Conservation (phyloP, 2,797 vertebrate species). For the Tokudaia muenninki region DNA sequence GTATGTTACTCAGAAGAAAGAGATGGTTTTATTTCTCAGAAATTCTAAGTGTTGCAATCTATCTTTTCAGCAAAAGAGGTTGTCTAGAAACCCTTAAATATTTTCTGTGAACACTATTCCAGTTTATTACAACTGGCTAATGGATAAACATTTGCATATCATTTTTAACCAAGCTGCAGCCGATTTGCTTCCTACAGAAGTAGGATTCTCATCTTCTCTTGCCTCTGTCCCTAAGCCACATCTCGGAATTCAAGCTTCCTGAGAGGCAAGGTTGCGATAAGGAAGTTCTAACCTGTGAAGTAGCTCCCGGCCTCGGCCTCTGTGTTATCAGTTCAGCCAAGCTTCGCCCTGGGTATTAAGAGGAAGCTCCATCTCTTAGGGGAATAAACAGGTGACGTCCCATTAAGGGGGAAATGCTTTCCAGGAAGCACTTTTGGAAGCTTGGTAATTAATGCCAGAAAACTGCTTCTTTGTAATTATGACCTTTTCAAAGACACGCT, state of each 20-base stretch:
- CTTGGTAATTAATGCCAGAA: conserved; percentile 59
- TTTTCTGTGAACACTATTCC: background rate
- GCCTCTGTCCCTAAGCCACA: background rate
- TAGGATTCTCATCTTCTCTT: background rate
- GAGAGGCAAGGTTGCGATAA: background rate
- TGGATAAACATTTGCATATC: conserved; percentile 10
- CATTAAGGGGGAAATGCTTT: background rate
- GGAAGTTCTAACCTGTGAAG: conserved; percentile 7
- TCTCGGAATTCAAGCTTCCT: background rate
- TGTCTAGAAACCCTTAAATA: background rate
- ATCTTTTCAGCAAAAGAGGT: background rate
- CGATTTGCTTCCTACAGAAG: conserved; percentile 22
- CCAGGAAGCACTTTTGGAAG: conserved; percentile 62
- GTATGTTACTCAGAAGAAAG: background rate
- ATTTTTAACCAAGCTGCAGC: conserved; percentile 36
- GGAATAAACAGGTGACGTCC: conserved; percentile 36
- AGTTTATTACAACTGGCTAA: conserved; percentile 2
- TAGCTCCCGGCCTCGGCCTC: background rate
- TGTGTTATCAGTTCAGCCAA: background rate
- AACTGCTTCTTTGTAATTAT: conserved; percentile 30
- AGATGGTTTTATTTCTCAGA: conserved; percentile 33
- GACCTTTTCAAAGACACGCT: conserved; percentile 46
- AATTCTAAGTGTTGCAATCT: conserved; percentile 38
- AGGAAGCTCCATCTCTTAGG: conserved; percentile 33
- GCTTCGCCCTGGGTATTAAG: background rate